Percentiles rank a stretch among this genome's conserved stretches.
phyloP scores from a whole-genome alignment of 2,113 vertebrate species.

The Passerina amoena region DNA sequence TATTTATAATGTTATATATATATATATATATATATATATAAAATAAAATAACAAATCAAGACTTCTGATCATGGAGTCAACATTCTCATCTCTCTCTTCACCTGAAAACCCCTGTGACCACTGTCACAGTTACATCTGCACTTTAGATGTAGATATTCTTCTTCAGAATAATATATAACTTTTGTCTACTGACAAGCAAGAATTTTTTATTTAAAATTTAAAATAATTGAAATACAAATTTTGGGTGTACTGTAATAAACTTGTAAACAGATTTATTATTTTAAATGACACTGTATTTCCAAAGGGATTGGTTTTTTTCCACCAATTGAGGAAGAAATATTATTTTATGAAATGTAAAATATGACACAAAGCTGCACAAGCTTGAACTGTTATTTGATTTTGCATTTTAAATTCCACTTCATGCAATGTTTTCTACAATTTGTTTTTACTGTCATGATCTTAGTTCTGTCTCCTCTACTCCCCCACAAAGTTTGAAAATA shows the following conservation, averaged over 20 bases:
- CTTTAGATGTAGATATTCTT: not conserved
- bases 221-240: not conserved
- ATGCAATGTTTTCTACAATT: not conserved
- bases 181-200: not conserved
- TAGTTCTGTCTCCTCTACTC: not conserved
- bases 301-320: fast-evolving
- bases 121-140: not conserved
- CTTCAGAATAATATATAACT: not conserved
- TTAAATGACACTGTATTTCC: not conserved
- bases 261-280: not conserved
- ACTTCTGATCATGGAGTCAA: no score
- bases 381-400: not conserved
- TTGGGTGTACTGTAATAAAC: not conserved
- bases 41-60: no score
- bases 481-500: not conserved
- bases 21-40: no score
- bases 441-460: not conserved
- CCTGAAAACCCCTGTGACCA: no score
- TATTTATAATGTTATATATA: no score
- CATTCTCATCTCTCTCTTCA: no score
- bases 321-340: not conserved
- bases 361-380: not conserved
- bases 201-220: not conserved
- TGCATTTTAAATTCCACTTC: not conserved
- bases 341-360: not conserved